phyloP scores from a whole-genome alignment of 2,113 vertebrate species.

The Notarius quadriscutis region DNA sequence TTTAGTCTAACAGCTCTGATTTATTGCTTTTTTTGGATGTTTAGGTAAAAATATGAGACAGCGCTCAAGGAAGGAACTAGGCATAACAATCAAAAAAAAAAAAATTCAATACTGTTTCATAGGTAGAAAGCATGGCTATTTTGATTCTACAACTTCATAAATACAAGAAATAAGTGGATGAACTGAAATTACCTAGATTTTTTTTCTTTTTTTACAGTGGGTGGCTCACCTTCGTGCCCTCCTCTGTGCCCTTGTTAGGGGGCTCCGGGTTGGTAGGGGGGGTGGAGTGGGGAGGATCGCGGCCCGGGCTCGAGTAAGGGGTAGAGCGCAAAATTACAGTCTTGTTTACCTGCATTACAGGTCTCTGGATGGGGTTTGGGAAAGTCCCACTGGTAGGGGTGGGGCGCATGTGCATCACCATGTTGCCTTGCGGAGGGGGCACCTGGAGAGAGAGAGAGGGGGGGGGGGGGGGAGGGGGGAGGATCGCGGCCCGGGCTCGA shows the following conservation, averaged over 20 bases:
- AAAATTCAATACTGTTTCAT: too few relatives aligned
- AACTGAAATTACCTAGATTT: conserved; percentile 75
- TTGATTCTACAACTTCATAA: conserved; percentile 7
- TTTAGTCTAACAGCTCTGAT: neutral
- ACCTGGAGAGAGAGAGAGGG: conserved; percentile 55
- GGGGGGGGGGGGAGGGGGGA: conserved; percentile 54
- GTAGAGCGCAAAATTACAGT: conserved; percentile 76
- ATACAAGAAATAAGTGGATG: conserved; percentile 51
- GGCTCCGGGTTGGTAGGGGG: conserved; percentile 72
- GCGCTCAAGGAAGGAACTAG: neutral
- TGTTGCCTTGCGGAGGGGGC: conserved; percentile 72
- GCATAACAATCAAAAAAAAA: neutral
- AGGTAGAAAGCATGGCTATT: neutral
- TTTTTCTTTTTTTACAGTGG: conserved; percentile 77
- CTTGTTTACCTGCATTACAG: conserved; percentile 81
- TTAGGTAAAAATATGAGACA: neutral
- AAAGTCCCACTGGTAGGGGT: conserved; percentile 74
- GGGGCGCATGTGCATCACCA: conserved; percentile 81
- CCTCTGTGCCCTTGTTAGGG: conserved; percentile 74
- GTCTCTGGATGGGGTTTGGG: conserved; percentile 80
- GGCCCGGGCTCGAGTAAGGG: conserved; percentile 69
- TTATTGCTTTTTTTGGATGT: neutral
- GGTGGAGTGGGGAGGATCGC: conserved; percentile 68
- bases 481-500: conserved; percentile 69
- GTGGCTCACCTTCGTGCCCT: conserved; percentile 83